Conservation (phyloP, 2,113 vertebrate genomes). For the Onychostoma macrolepis region DNA sequence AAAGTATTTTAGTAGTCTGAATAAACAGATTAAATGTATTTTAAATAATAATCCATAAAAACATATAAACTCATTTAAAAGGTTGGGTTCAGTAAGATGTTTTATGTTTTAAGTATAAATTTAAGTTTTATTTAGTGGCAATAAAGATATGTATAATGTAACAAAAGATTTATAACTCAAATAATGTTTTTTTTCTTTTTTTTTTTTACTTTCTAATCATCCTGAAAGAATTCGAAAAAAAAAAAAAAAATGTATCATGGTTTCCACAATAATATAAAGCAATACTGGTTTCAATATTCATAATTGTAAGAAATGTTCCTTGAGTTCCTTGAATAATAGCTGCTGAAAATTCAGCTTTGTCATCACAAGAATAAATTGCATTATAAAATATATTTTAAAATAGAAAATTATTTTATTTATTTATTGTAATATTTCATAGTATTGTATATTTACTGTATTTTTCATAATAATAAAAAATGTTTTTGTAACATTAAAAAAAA, state of each 20-base stretch:
- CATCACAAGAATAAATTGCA: not conserved
- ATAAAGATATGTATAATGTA: too few species aligned
- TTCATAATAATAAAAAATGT: too few species aligned
- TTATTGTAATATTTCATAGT: not conserved
- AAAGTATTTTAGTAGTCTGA: not conserved
- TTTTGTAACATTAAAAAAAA: too few species aligned
- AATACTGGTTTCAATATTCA: not conserved
- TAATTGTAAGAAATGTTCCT: not conserved
- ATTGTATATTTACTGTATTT: too few species aligned
- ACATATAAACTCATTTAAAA: not conserved
- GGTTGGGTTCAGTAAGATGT: not conserved
- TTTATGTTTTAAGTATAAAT: too few species aligned
- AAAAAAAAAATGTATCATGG: too few species aligned
- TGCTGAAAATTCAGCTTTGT: not conserved
- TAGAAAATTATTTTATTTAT: not conserved
- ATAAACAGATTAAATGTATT: not conserved
- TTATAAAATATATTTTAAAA: not conserved
- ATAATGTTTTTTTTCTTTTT: too few species aligned
- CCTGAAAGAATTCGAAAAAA: too few species aligned
- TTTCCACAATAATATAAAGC: not conserved
- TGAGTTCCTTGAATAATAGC: not conserved
- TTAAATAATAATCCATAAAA: not conserved
- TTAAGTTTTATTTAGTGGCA: too few species aligned
- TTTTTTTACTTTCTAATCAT: too few species aligned
- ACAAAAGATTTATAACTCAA: not conserved